Base-by-base conservation (phyloP, 1,140 invertebrate genomes). In the Glomeris maerens region DNA sequence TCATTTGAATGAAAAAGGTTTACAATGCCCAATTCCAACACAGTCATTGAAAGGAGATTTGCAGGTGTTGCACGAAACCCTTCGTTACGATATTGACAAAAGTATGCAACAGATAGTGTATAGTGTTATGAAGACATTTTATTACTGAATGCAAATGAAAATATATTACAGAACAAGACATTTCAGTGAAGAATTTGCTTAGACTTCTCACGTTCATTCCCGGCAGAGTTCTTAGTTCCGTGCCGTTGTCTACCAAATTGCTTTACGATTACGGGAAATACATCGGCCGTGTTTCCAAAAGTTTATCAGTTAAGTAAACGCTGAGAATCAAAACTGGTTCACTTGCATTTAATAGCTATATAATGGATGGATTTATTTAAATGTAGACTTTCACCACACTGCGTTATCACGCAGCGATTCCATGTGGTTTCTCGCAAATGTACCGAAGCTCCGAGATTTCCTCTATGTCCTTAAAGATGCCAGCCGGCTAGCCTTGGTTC, bases 361-460 rank as follows among this genome's bases (percentile, higher is more conserved):
- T 63, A 2, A 59, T 80, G 78, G 71, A 68, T 49, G n/a, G n/a
- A n/a, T n/a, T n/a, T n/a, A n/a, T n/a, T n/a, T n/a, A n/a, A n/a
- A n/a, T n/a, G n/a, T n/a, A n/a, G n/a, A n/a, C n/a, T 89, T 86
- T 64, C 67, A 74, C 47, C 79, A 86, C 64, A 70, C 76, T 1
- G 82, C 73, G 1, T 79, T 80, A 52, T 72, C 77, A 1, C 65
- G 62, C 14, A 74, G 79, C 52, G 72, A 72, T 45, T 75, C 74
- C 1, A 62, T 83, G 1, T 92, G 86, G 86, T 79, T 76, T 72
- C 60, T 91, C 52, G 65, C 67, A 7, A 73, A 74, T 28, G 67
- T 82, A 0, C 77, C 83, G 0, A 70, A 77, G 47, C 55, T 90
- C n/a, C 69, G 68, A 2, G 73, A 82, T 40, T 87, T 84, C 59